Conservation (phyloP, 2,113 vertebrate genomes). For the Aplodontia rufa region DNA sequence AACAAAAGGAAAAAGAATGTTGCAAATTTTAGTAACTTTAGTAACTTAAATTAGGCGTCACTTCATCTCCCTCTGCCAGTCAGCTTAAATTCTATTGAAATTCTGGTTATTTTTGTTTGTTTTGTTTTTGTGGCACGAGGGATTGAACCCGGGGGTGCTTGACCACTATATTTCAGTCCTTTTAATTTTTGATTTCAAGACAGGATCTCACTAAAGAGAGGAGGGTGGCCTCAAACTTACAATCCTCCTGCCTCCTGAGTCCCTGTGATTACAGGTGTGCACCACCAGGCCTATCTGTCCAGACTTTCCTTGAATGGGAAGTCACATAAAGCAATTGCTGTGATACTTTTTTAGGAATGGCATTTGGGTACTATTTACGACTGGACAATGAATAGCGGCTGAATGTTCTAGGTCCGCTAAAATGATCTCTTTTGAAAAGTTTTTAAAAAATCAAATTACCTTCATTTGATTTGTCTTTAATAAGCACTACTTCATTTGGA, state of each 20-base stretch:
- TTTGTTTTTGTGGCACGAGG: too few species aligned
- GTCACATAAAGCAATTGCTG: background rate
- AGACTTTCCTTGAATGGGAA: conserved; percentile 19
- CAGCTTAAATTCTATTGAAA: background rate
- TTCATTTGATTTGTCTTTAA: background rate
- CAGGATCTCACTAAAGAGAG: too few species aligned
- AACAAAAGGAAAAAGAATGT: background rate
- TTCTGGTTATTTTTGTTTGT: background rate
- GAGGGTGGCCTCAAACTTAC: too few species aligned
- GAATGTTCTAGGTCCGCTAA: background rate
- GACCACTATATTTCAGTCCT: too few species aligned
- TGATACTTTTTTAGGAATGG: background rate
- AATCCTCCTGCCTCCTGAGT: too few species aligned
- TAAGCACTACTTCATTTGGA: background rate
- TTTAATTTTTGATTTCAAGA: too few species aligned
- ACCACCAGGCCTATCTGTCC: too few species aligned
- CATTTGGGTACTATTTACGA: background rate
- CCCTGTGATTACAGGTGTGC: too few species aligned
- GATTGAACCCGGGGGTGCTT: too few species aligned
- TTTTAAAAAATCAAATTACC: background rate
- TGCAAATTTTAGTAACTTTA: background rate
- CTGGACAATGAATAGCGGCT: background rate
- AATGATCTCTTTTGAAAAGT: background rate
- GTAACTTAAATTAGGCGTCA: too few species aligned
- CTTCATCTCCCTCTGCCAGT: background rate